Conservation (phyloP, 35 echinoderm and acorn worm genomes). For the Hemicentrotus pulcherrimus region DNA sequence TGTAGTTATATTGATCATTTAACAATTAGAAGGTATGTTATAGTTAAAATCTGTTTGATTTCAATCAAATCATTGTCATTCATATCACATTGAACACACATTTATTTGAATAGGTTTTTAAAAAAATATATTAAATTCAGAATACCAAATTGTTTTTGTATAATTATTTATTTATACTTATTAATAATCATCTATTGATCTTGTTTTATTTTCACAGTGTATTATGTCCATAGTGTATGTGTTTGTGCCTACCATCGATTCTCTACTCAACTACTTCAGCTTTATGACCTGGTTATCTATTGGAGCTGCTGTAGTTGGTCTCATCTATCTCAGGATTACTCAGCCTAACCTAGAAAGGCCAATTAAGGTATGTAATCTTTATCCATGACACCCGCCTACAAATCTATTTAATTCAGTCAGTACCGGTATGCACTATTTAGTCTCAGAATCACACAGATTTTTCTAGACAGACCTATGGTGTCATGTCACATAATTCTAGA, state of each 20-base stretch:
- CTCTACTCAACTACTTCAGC: conserved; percentile 69
- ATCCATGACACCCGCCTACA: neutral
- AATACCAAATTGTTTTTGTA: too few species aligned
- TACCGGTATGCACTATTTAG: neutral
- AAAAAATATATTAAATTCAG: too few species aligned
- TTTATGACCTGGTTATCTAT: conserved; percentile 66
- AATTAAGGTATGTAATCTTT: conserved; percentile 52
- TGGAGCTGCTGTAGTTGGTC: conserved; percentile 48
- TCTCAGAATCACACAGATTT: neutral
- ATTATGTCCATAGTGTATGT: conserved; percentile 84
- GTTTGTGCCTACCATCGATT: conserved; percentile 65
- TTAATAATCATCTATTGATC: conserved; percentile 26
- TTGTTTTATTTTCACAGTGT: conserved; percentile 53
- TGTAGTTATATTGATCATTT: too few species aligned
- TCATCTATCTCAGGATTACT: conserved; percentile 57
- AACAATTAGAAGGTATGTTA: too few species aligned
- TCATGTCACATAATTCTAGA: neutral
- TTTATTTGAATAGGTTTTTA: too few species aligned
- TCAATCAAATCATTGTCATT: too few species aligned
- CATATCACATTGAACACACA: too few species aligned
- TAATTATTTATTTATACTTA: neutral
- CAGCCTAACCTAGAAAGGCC: conserved; percentile 53
- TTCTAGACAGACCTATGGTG: neutral
- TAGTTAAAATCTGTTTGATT: too few species aligned
- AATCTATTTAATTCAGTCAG: neutral